Conservation (phyloP, 1,140 invertebrate species). For the Drosophila chauvacae region DNA sequence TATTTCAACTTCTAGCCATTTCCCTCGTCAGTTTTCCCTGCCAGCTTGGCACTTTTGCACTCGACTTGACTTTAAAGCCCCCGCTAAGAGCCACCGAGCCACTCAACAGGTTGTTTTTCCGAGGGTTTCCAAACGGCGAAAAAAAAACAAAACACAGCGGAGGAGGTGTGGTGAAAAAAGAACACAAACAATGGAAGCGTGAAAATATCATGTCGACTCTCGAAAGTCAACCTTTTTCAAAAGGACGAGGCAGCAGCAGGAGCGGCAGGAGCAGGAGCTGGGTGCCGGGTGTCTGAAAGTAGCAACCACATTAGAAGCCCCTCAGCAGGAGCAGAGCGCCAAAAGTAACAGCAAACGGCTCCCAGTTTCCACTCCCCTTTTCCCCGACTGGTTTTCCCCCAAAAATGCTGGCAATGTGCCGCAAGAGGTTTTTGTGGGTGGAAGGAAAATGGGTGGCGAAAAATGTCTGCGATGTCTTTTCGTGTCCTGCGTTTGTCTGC, state of each 20-base stretch:
- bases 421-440: slow-evolving; percentile 21
- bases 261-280: neutral
- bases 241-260: slow-evolving; percentile 2
- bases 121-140: slow-evolving; percentile 22
- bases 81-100: slow-evolving; percentile 21
- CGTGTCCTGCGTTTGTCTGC: slow-evolving; percentile 56
- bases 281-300: slow-evolving; percentile 19
- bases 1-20: slow-evolving; percentile 13
- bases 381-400: slow-evolving; percentile 15
- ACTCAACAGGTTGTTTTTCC: slow-evolving; percentile 64
- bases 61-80: slow-evolving; percentile 72
- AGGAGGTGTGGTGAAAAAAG: neutral
- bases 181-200: slow-evolving; percentile 74
- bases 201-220: slow-evolving; percentile 81
- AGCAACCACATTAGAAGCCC: slow-evolving; percentile 67
- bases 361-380: neutral
- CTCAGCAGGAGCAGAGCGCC: slow-evolving; percentile 42
- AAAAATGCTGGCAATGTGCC: slow-evolving; percentile 70
- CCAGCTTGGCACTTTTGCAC: slow-evolving; percentile 55
- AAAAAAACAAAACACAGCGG: slow-evolving; percentile 18
- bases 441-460: neutral
- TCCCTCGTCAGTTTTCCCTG: slow-evolving; percentile 22
- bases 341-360: slow-evolving; percentile 42
- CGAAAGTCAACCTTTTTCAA: slow-evolving; percentile 70
- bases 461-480: slow-evolving; percentile 65